These are phyloP conservation scores for Egretta garzetta DNA, from an alignment of 2,113 vertebrate genomes.

Conservation along the genomic window DNA sequence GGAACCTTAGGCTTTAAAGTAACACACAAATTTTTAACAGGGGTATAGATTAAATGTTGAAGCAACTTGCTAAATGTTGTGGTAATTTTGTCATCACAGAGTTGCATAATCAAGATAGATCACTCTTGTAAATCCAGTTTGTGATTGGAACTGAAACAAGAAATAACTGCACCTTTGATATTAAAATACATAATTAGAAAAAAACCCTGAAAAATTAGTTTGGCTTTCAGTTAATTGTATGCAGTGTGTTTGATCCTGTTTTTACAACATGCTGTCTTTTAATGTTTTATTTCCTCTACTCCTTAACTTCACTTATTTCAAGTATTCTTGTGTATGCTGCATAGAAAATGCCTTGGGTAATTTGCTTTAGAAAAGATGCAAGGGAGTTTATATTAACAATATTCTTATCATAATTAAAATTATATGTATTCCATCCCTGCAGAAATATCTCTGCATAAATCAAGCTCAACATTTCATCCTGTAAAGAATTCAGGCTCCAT, in stretches of 20 bases:
- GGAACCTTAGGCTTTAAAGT: background rate
- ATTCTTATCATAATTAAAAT: background rate
- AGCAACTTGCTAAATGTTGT: background rate
- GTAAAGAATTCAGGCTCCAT: background rate
- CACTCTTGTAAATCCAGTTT: background rate
- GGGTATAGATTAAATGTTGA: background rate
- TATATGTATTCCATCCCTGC: background rate
- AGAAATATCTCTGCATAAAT: background rate
- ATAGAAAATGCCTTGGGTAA: background rate
- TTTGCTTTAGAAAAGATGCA: background rate
- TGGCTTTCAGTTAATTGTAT: background rate
- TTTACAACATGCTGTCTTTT: background rate
- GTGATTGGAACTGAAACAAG: background rate
- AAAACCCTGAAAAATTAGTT: background rate
- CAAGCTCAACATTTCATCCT: background rate
- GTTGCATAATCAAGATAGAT: background rate
- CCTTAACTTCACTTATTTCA: background rate
- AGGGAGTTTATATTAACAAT: background rate
- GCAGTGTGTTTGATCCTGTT: background rate
- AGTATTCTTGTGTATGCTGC: background rate
- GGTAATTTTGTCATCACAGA: background rate
- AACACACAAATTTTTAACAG: background rate
- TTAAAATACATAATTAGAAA: background rate
- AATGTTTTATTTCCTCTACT: background rate
- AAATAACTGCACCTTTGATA: background rate